Evolutionary conservation across 2,113 vertebrate species (phyloP).

Genomic region (Crocuta crocuta): DNA sequence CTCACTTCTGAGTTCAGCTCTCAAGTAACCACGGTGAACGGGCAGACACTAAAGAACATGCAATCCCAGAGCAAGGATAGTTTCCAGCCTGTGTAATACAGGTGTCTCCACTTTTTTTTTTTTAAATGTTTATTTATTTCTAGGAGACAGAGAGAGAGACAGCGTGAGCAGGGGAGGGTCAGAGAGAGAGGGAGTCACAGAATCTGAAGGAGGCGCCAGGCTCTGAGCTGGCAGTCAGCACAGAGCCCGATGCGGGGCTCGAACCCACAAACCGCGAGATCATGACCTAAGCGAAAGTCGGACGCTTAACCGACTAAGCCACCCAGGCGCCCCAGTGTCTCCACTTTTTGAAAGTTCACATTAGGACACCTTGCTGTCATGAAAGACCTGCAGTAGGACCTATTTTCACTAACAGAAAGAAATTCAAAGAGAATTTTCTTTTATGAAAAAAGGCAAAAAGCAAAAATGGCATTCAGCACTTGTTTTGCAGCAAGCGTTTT

Average conservation of each 20-base stretch:
- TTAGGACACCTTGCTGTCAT: background rate
- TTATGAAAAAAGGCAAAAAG: background rate
- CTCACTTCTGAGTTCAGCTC: background rate
- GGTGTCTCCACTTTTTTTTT: background rate
- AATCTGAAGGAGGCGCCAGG: no score
- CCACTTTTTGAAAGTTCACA: background rate
- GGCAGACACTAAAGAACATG: background rate
- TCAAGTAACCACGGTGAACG: background rate
- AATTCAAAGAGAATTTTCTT: background rate
- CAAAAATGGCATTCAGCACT: background rate
- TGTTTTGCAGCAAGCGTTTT: background rate
- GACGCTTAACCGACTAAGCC: no score
- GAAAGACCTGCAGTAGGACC: background rate
- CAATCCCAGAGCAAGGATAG: background rate
- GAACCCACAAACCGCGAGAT: no score
- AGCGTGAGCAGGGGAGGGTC: no score
- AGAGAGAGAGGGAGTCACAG: no score
- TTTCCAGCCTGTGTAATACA: background rate
- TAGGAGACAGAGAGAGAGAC: no score
- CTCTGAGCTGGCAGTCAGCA: no score
- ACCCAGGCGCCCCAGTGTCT: no score
- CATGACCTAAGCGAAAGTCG: no score
- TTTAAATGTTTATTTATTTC: no score
- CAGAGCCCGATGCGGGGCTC: no score
- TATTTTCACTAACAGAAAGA: background rate